Evolutionary conservation across 2,113 vertebrate species (phyloP).

Genomic region (Fregata magnificens): DNA sequence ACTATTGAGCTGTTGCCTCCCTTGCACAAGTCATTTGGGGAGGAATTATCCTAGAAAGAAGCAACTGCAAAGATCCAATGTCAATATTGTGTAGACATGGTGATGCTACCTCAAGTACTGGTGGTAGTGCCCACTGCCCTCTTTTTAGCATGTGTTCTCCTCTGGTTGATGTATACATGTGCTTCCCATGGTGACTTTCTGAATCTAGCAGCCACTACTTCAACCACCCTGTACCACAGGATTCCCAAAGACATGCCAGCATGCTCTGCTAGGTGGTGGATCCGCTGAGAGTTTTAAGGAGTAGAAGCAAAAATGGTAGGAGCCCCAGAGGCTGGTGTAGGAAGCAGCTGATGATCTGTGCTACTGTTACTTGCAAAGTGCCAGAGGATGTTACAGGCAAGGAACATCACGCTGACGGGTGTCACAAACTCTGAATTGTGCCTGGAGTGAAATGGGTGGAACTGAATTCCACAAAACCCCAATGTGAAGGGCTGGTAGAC

Average conservation of each 20-base stretch:
- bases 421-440: neutral
- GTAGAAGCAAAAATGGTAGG: neutral
- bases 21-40: neutral
- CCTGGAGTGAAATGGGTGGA: neutral
- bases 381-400: neutral
- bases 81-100: neutral
- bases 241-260: neutral
- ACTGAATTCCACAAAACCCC: neutral
- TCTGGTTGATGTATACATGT: neutral
- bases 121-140: neutral
- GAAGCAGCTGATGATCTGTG: neutral
- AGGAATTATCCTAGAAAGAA: neutral
- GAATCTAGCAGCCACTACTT: neutral
- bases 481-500: neutral
- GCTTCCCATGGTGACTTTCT: neutral
- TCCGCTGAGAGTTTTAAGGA: neutral
- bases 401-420: neutral
- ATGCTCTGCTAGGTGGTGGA: neutral
- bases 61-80: neutral
- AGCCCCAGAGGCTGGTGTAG: neutral
- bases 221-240: no score
- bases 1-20: neutral
- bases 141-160: neutral
- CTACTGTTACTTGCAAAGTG: neutral
- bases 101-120: neutral